phyloP scores from a whole-genome alignment of 2,113 vertebrate genomes.

The Acrocephalus kingi region DNA sequence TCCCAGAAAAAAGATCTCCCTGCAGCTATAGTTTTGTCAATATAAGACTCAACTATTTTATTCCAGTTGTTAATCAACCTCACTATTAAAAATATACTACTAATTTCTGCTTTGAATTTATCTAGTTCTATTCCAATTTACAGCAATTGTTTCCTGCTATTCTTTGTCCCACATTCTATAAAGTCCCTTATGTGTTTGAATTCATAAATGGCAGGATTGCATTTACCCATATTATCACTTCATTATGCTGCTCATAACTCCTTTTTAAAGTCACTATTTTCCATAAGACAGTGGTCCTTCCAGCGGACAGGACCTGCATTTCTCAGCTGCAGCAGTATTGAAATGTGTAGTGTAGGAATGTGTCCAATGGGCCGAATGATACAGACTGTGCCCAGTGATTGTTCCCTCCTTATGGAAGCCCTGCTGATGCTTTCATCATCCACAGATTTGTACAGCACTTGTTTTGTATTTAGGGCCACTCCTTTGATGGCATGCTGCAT shows the following conservation, averaged over 20 bases:
- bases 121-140: not conserved
- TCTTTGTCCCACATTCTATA: not conserved
- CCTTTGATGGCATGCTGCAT: no score
- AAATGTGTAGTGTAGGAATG: not conserved
- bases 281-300: not conserved
- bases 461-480: not conserved
- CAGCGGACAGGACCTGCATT: not conserved
- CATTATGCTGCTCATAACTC: not conserved
- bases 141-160: not conserved
- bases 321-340: not conserved
- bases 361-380: not conserved
- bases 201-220: slow-evolving; percentile 5
- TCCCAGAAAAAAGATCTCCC: not conserved
- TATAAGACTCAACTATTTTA: not conserved
- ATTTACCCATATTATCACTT: not conserved
- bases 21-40: not conserved
- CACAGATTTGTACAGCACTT: not conserved
- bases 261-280: not conserved
- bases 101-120: not conserved
- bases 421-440: not conserved
- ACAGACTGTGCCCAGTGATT: not conserved
- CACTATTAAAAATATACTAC: not conserved
- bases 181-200: not conserved
- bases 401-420: not conserved
- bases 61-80: not conserved